Conservation (phyloP, 2,113 vertebrate species). For the Herpetotheres cachinnans region DNA sequence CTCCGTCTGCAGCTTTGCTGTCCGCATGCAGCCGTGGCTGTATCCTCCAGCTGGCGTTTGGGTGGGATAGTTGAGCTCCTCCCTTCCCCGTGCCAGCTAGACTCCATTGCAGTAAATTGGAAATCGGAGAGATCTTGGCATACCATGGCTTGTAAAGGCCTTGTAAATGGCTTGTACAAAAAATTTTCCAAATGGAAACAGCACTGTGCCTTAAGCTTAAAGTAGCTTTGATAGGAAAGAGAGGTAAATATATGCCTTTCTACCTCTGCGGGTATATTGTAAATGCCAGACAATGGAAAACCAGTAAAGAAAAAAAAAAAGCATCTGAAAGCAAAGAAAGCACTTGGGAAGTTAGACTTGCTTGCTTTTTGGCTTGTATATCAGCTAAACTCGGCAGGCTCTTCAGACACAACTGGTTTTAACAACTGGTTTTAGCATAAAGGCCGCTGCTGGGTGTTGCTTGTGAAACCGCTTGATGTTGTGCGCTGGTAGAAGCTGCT, state of each 20-base stretch:
- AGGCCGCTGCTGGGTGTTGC: neutral
- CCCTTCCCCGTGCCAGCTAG: conserved; percentile 46
- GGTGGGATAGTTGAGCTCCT: conserved; percentile 30
- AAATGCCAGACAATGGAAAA: conserved; percentile 71
- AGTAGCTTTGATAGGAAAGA: conserved; percentile 62
- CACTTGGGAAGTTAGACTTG: neutral
- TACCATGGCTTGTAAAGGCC: conserved; percentile 60
- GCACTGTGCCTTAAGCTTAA: conserved; percentile 30
- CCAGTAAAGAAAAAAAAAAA: conserved; percentile 34
- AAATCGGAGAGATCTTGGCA: conserved; percentile 65
- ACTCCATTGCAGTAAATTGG: conserved; percentile 50
- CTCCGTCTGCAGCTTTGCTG: neutral
- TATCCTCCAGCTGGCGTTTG: conserved; percentile 14
- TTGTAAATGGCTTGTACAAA: conserved; percentile 65
- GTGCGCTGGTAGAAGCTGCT: neutral
- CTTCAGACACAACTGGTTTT: conserved; percentile 8
- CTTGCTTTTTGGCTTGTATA: neutral
- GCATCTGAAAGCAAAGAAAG: conserved; percentile 34
- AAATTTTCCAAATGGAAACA: conserved; percentile 70
- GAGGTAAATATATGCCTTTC: conserved; percentile 55
- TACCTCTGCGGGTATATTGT: conserved; percentile 45
- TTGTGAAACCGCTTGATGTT: neutral
- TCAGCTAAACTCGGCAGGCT: neutral
- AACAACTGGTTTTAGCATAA: neutral
- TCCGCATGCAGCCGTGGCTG: neutral